Evolutionary conservation across 2,113 vertebrate species (phyloP), one percentile per base, ranked within the genome.

Genomic region (Plecturocebus donacophilus): DNA sequence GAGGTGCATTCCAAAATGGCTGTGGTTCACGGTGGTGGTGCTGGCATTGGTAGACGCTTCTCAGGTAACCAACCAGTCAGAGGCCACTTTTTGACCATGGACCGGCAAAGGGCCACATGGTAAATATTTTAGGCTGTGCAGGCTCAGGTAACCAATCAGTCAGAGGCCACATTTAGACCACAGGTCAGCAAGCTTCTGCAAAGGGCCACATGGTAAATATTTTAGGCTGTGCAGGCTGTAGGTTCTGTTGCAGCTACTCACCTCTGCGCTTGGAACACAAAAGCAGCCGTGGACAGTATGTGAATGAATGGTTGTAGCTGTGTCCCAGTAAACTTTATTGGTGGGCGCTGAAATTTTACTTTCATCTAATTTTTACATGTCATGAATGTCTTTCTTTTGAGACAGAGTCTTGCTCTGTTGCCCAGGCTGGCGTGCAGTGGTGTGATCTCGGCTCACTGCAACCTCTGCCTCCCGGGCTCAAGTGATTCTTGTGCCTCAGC

Each of bases 31-130:
- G 1, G 56, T 17, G 25, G n/a, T 66, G 35, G 23, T 23, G 23
- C 19, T 73, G 49, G 30, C 20, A 5, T 21, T 27, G 35, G 20
- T 42, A 32, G 32, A 3, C n/a, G 6, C n/a, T 73, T 66, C 35
- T 71, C 2, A 0, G 71, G 61, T 70, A n/a, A 7, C 86, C 32
- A 0, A 9, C 73, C 38, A 0, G 17, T 38, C 32, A 42, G 17
- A 32, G 35, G 17, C 20, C 49, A 68, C 16, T 8, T 68, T 68
- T 35, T 30, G 64, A 68, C 8, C 7, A 0, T 21, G 45, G 47
- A 8, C 2, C 2, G 27, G 35, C 66, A 10, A 17, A 76, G 68
- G 42, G 56, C 40, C 89, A 8, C 32, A 5, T 5, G 5, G 54
- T n/a, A 23, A 27, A 3, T 5, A 2, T 38, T 35, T 13, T 23